phyloP scores from a whole-genome alignment of 2,797 vertebrate species.

The Vespertilio murinus region DNA sequence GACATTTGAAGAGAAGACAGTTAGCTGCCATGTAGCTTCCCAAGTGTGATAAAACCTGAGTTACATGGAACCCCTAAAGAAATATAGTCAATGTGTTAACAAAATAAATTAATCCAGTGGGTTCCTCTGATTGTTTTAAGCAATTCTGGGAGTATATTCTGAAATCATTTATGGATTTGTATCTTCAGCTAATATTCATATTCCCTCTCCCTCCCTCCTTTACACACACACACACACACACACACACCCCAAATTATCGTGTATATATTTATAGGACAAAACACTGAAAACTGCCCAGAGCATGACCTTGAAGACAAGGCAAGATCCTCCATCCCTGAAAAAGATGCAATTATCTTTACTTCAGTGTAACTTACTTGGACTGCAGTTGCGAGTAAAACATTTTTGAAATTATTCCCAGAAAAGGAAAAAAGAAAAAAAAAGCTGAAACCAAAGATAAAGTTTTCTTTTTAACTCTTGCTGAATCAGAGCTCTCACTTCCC shows the following conservation, averaged over 20 bases:
- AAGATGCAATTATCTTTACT: conserved; percentile 50
- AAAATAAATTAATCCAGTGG: not conserved
- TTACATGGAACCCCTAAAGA: not conserved
- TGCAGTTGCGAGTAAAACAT: conserved; percentile 18
- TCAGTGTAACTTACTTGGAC: conserved; percentile 10
- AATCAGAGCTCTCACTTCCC: not conserved
- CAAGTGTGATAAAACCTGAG: not conserved
- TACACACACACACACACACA: not conserved
- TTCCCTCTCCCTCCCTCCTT: not conserved
- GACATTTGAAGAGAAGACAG: not conserved
- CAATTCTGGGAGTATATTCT: not conserved
- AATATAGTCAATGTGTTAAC: not conserved
- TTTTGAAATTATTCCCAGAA: conserved; percentile 51
- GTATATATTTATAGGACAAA: conserved; percentile 29
- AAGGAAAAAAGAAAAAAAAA: not conserved
- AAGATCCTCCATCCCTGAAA: conserved; percentile 23
- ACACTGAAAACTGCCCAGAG: not conserved
- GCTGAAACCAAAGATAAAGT: not conserved
- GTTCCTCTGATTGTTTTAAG: not conserved
- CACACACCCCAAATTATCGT: too few species aligned
- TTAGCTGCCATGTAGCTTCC: not conserved
- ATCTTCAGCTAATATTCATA: not conserved
- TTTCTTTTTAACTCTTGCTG: conserved; percentile 23
- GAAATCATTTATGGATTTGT: not conserved
- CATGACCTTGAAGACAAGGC: conserved; percentile 35